Evolutionary conservation across 1,140 invertebrate genomes (phyloP).

Genomic region (Temnothorax curvispinosus): DNA sequence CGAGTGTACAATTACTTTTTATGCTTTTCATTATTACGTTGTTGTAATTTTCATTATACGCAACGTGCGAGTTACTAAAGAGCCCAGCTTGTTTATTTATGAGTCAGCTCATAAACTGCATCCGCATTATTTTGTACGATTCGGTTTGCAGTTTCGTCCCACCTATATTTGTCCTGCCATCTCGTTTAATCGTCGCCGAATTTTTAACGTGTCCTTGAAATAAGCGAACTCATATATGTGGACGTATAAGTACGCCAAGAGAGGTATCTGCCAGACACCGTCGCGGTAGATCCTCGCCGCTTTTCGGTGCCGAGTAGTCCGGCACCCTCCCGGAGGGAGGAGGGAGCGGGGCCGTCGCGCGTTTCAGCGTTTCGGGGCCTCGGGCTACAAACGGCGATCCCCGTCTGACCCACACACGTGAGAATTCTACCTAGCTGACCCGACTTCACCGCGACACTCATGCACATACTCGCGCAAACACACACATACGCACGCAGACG

Average conservation of each 20-base stretch:
- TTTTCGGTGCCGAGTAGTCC: conserved; percentile 19
- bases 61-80: conserved; percentile 36
- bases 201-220: neutral
- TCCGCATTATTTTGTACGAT: conserved; percentile 17
- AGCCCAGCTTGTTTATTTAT: conserved; percentile 40
- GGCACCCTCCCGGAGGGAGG: neutral
- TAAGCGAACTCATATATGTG: neutral
- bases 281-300: conserved; percentile 3
- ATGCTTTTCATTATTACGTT: conserved; percentile 48
- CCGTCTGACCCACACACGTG: conserved; percentile 65
- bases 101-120: conserved; percentile 19
- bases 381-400: conserved; percentile 67
- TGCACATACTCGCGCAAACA: neutral
- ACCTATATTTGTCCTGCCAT: neutral
- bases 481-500: neutral
- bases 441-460: conserved; percentile 60
- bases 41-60: conserved; percentile 40
- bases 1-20: conserved; percentile 53
- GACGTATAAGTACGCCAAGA: neutral
- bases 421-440: conserved; percentile 71
- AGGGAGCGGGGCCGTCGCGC: neutral
- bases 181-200: neutral
- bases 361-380: conserved; percentile 61
- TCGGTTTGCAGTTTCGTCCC: conserved; percentile 1
- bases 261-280: neutral